Conservation (phyloP, 2,888 invertebrate genomes). For the Diarsia rubi region DNA sequence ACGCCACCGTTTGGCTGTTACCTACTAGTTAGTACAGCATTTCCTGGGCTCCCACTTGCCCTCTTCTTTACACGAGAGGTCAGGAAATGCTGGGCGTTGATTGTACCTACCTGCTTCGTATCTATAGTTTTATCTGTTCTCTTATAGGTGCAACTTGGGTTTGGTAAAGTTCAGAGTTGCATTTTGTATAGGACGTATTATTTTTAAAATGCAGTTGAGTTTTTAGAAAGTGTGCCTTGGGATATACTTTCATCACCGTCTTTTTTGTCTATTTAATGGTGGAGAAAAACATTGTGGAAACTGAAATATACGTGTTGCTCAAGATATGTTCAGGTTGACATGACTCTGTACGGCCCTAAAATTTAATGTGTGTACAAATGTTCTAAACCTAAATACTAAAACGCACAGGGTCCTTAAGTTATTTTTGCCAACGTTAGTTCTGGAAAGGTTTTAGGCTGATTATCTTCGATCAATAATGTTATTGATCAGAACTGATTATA, state of each 20-base stretch:
- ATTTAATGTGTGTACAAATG: background rate
- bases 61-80: too few relatives aligned
- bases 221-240: background rate
- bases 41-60: too few relatives aligned
- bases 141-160: conserved; percentile 16
- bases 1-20: conserved; percentile 15
- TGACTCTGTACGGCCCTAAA: background rate
- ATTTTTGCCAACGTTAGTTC: background rate
- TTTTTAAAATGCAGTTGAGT: too few relatives aligned
- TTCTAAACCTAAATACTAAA: background rate
- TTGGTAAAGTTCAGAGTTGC: background rate
- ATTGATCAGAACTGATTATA: too few relatives aligned
- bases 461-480: too few relatives aligned
- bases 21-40: background rate
- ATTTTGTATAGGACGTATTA: conserved; percentile 1
- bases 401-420: background rate
- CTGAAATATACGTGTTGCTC: background rate
- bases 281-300: background rate
- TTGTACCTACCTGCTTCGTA: conserved; percentile 19
- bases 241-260: background rate
- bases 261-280: background rate
- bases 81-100: too few relatives aligned
- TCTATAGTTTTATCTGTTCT: conserved; percentile 37
- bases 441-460: too few relatives aligned
- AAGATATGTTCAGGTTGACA: background rate